phyloP scores from a whole-genome alignment of 2,797 vertebrate genomes.

The Epinephelus awoara region DNA sequence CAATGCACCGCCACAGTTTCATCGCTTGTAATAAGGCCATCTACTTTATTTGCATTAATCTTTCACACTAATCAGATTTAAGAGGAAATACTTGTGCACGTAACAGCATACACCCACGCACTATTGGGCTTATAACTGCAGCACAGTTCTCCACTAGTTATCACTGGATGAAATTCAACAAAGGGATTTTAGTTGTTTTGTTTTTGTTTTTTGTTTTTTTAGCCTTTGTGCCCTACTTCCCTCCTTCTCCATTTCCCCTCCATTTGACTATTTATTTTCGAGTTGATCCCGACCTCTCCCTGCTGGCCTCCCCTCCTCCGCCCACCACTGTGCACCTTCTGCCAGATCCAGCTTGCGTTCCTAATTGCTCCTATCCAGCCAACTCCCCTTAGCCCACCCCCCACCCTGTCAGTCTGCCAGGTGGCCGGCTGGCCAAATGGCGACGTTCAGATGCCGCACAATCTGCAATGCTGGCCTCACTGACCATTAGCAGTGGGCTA shows the following conservation, averaged over 20 bases:
- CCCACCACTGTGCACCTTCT: constrained; percentile 45
- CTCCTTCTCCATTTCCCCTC: constrained; percentile 23
- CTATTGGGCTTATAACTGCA: neutral
- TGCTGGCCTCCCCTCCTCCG: constrained; percentile 7
- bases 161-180: neutral
- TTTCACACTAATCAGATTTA: neutral
- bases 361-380: constrained; percentile 46
- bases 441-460: constrained; percentile 27
- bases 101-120: neutral
- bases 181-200: constrained; percentile 12
- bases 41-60: neutral
- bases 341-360: constrained; percentile 51
- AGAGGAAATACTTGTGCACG: neutral
- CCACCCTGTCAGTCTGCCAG: constrained; percentile 35
- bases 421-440: constrained; percentile 36
- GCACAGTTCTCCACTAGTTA: neutral
- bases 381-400: constrained; percentile 16
- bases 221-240: constrained; percentile 41
- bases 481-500: constrained; percentile 45
- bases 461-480: constrained; percentile 28
- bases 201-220: neutral
- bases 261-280: constrained; percentile 43
- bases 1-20: too few species aligned
- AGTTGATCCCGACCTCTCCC: constrained; percentile 35
- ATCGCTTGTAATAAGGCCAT: neutral